Conservation (phyloP, 2,797 vertebrate species). For the Pagetopsis macropterus region DNA sequence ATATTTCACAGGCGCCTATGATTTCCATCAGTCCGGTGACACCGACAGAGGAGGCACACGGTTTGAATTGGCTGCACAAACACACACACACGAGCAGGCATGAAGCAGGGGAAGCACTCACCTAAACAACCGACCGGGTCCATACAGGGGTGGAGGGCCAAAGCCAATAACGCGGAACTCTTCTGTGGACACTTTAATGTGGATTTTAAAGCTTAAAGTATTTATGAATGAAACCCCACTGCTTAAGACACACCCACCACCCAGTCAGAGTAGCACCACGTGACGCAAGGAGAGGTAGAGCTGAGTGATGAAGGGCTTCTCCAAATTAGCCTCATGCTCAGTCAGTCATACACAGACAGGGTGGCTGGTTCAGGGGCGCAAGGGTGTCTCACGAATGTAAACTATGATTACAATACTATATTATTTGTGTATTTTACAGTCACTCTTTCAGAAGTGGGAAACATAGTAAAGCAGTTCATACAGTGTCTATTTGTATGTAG, state of each 20-base stretch:
- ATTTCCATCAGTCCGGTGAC: constrained; percentile 45
- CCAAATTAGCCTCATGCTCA: constrained; percentile 6
- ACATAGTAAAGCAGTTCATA: neutral
- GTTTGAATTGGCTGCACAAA: constrained; percentile 37
- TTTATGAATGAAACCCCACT: constrained; percentile 92
- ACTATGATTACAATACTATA: no score
- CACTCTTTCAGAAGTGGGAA: neutral
- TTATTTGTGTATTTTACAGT: neutral
- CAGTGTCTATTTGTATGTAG: neutral
- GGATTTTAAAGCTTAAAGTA: constrained; percentile 82
- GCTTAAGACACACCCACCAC: constrained; percentile 84
- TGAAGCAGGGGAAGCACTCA: constrained; percentile 70
- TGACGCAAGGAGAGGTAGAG: constrained; percentile 75
- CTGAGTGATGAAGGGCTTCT: constrained; percentile 39
- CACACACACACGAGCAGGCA: constrained; percentile 54
- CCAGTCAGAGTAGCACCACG: constrained; percentile 73
- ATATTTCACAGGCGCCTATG: constrained; percentile 32
- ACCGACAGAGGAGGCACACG: constrained; percentile 38
- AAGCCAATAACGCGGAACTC: constrained; percentile 59
- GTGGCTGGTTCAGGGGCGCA: neutral
- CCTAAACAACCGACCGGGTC: constrained; percentile 78
- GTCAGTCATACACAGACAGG: neutral
- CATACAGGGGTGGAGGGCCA: constrained; percentile 63
- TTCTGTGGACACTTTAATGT: constrained; percentile 78
- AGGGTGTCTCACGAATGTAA: neutral